Evolutionary conservation across 2,888 invertebrate species (phyloP).

Genomic region (Parnassius mnemosyne): DNA sequence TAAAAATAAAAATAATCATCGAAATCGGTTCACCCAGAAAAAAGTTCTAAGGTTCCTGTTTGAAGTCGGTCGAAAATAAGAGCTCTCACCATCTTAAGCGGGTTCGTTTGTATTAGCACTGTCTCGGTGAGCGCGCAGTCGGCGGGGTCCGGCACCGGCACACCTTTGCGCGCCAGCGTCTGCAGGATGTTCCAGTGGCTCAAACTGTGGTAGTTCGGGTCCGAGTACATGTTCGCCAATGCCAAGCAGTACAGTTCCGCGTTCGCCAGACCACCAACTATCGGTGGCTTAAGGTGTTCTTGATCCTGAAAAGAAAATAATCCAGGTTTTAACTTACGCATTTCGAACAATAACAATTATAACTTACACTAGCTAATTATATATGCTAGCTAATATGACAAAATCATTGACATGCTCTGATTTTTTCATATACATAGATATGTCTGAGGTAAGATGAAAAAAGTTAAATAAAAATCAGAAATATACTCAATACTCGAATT

Average conservation of each 20-base stretch:
- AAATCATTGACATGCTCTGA: too few relatives aligned
- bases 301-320: conserved; percentile 84
- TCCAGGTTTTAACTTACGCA: too few relatives aligned
- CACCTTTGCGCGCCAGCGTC: conserved; percentile 94
- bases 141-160: conserved; percentile 89
- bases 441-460: too few relatives aligned
- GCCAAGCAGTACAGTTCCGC: conserved; percentile 97
- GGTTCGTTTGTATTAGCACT: conserved; percentile 96
- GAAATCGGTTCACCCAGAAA: too few relatives aligned
- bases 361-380: too few relatives aligned
- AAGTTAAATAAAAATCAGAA: too few relatives aligned
- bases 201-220: conserved; percentile 96
- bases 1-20: too few relatives aligned
- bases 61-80: background rate
- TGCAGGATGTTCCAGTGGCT: conserved; percentile 98
- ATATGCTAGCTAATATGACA: too few relatives aligned
- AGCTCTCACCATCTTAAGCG: conserved; percentile 90
- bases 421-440: too few relatives aligned
- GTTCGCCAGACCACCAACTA: conserved; percentile 94
- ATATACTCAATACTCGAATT: too few relatives aligned
- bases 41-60: too few relatives aligned
- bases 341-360: too few relatives aligned
- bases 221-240: conserved; percentile 96
- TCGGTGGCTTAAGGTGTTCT: conserved; percentile 95
- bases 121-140: conserved; percentile 96